Evolutionary conservation across 2,113 vertebrate species (phyloP), one percentile per base, ranked within the genome.

Genomic region (Zeus faber): DNA sequence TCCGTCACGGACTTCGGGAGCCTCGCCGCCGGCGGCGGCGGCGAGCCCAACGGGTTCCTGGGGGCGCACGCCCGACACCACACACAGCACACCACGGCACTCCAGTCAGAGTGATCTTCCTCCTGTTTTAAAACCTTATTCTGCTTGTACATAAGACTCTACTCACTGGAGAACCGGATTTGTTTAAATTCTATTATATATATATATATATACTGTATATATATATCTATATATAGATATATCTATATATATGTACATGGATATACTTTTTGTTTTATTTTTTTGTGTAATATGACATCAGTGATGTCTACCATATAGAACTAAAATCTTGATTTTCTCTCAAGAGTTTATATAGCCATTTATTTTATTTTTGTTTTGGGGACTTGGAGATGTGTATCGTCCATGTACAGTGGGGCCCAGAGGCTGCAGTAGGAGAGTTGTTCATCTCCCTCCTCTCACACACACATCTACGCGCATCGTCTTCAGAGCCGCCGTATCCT

Each of bases 301-400:
- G 94, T 99, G 97, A 99, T 98, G 97, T 98, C 97, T 93, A 50
- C 93, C 94, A 92, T 95, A 94, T 91, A 97, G 94, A 95, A 93
- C 92, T 95, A 93, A 95, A 84, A 93, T 99, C 97, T 98, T 99
- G 97, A 93, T 98, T 98, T 98, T 98, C 91, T 92, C 90, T 92
- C 96, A 99, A 99, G 97, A 99, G 91, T 90, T 94, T 92, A 94
- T 92, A 91, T 89, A 91, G 89, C 88, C 89, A 90, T 95, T 95
- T 92, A 88, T 92, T 93, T 94, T 76, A 73, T 79, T 74, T 75
- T 76, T 52, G 45, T 74, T 90, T 92, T 86, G 88, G 84, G 85
- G 86, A 92, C 91, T 93, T 93, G 88, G 3, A 91, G 74, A 89
- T 91, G 90, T 93, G 92, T 93, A 92, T 91, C 76, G 57, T 85